Base-by-base conservation (phyloP, 37 sponge, comb jelly and placozoan species). In the Ephydatia muelleri region DNA sequence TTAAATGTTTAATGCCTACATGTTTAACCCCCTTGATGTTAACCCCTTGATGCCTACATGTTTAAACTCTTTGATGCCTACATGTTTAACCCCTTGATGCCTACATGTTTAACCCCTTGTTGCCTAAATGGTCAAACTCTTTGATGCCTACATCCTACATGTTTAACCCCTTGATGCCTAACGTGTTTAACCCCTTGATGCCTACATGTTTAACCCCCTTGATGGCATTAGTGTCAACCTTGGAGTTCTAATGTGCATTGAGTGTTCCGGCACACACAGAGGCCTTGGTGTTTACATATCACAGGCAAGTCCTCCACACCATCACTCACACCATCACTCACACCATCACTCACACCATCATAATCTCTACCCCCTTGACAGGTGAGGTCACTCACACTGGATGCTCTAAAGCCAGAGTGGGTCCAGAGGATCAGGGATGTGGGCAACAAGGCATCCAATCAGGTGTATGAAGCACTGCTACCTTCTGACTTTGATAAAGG, bases 211-310 rank as follows among this genome's bases (percentile, higher is more conserved):
- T n/a, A n/a, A n/a, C n/a, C n/a, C n/a, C n/a, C n/a, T n/a, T n/a
- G n/a, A n/a, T n/a, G n/a, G n/a, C n/a, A n/a, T n/a, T 27, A 97
- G 97, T 85, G 73, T 97, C 70, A 94, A 90, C 43, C 85, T 94
- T 2, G 95, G 97, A 30, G 87, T 97, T 0, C 88, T 93, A 66
- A 87, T 97, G 36, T 97, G 97, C 43, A 97, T 97, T 34, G 97
- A 97, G 69, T 97, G 97, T 68, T 97, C 97, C 23, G 97, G 97
- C 14, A 84, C 86, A 1, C 97, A 97, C 43, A 75, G 97, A 5
- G 90, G 95, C 28, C 81, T 97, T 0, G 97, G 97, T 64, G 95
- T 97, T 0, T 73, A 91, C 65, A 67, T 94, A 0, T 97, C 97
- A 76, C 91, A 93, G 85, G 94, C 84, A 40, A 75, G 76, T 19